A percentile compares a stretch with the other conserved stretches of the same genome.
These are phyloP conservation scores for Isaurus tuberculatus DNA, from an alignment of 92 coral and sea anemone species.

Conservation along the genomic window DNA sequence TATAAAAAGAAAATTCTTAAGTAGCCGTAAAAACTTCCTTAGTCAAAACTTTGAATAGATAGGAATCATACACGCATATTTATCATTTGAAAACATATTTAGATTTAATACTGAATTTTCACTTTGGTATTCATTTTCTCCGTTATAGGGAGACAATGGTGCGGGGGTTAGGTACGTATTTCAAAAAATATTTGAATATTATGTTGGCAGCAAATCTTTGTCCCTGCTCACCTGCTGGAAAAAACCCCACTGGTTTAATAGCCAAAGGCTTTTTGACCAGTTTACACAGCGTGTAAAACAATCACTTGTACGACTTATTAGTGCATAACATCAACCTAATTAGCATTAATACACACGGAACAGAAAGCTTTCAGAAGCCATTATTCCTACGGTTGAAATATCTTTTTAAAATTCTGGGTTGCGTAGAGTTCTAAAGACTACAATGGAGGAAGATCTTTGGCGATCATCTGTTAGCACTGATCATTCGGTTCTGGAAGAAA, in stretches of 20 bases:
- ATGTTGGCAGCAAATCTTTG: neutral
- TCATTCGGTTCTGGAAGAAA: neutral
- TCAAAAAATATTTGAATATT: neutral
- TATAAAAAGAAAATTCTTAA: too few species aligned
- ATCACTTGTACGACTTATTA: slow-evolving; percentile 18
- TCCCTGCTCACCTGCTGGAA: neutral
- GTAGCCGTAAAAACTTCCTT: too few species aligned
- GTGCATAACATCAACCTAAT: neutral
- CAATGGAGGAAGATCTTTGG: slow-evolving; percentile 30
- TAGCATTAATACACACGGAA: slow-evolving; percentile 33
- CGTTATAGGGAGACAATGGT: neutral
- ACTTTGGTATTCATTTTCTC: neutral
- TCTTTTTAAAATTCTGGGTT: neutral
- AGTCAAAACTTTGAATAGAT: too few species aligned
- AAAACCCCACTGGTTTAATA: neutral
- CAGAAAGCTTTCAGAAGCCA: neutral
- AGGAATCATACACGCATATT: too few species aligned
- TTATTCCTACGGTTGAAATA: neutral
- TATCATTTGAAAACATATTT: too few species aligned
- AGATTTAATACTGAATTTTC: neutral
- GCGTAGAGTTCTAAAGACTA: neutral
- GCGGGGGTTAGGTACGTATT: neutral
- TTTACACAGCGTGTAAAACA: slow-evolving; percentile 1
- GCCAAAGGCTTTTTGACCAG: neutral
- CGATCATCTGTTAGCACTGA: slow-evolving; percentile 24